Base-by-base conservation (phyloP, 2,113 vertebrate species). In the Pandion haliaetus region DNA sequence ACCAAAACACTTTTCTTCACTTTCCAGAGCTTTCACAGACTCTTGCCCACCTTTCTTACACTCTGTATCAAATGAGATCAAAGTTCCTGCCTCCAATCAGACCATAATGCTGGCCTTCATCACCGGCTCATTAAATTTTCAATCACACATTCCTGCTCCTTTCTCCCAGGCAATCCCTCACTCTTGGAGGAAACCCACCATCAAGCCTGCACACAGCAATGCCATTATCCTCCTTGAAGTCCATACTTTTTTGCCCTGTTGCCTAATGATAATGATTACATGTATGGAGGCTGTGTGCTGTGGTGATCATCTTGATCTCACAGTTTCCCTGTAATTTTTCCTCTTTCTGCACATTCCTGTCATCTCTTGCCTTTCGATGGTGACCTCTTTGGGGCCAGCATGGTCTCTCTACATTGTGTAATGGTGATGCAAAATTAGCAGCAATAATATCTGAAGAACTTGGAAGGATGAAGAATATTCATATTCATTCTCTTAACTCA, bases 41-140 rank as follows among this genome's bases (percentile, higher is more conserved):
- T 81, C 42, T 88, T 66, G 32, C 19, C 59, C 38, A 52, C 69
- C 95, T 93, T 74, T 50, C 81, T 95, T 23, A 20, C 69, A 70
- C 55, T 36, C 85, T 70, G 9, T 58, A 81, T 74, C 82, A 73
- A 82, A 32, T 1, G 7, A 74, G 90, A 94, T 74, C 90, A 90
- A 90, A 94, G 90, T 90, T 90, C 63, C 38, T 94, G 79, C 59
- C 80, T 95, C 59, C 80, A 81, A 77, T 93, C 96, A 97, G 67
- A 67, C 88, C n/a, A 4, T 86, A 81, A 81, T 55, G 34, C 58
- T 88, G 71, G 34, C 85, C 93, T 91, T 95, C 73, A 58, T 84
- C 78, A 80, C 73, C 62, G 88, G 70, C 58, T 87, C 63, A 26
- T 96, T 91, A 77, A 17, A 14, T 69, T 91, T 96, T 82, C 90